Evolutionary conservation across 2,888 invertebrate genomes (phyloP), one percentile per base, ranked within the genome.

Genomic region (Oscheius sp.): DNA sequence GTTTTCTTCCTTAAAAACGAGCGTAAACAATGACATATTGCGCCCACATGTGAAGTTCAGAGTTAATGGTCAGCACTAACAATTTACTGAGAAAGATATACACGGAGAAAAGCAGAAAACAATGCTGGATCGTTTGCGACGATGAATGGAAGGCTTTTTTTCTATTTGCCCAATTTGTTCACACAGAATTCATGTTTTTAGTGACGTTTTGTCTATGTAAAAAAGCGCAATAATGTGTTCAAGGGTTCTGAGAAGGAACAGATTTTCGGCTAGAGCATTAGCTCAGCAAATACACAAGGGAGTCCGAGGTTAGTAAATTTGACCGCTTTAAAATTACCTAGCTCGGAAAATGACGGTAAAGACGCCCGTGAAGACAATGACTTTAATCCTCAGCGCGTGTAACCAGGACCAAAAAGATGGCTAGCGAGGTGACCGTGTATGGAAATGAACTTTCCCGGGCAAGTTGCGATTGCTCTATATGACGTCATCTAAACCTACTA

Each of bases 1-100:
- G 20, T 55, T 33, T 55, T 55, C 34, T 55, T 37, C 33, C n/a
- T n/a, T 8, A 17, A 15, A 33, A 33, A 42, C 29, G 20, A 45
- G 10, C 12, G 29, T 61, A 61, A 61, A 61, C 61, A 61, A 31
- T 31, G 23, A 39, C 61, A 61, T 61, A 20, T 61, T 61, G 61
- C 29, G 6, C 17, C 61, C 61, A 61, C 27, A 61, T 61, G 61
- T 33, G 10, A 12, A 37, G 33, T 27, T 42, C 3, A n/a, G 42
- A 42, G 17, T 17, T 42, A 42, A n/a, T 42, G 42, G 5, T 42
- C 17, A n/a, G 17, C 42, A 42, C 42, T 3, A 12, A 6, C n/a
- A 42, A 42, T 15, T 17, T 42, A 42, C 42, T 12, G 42, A n/a
- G 15, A 42, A 42, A 42, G n/a, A 42, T n/a, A 42, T n/a, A 42